Base-by-base conservation (phyloP, 35 echinoderm and acorn worm genomes). In the Holothuria glaberrima region DNA sequence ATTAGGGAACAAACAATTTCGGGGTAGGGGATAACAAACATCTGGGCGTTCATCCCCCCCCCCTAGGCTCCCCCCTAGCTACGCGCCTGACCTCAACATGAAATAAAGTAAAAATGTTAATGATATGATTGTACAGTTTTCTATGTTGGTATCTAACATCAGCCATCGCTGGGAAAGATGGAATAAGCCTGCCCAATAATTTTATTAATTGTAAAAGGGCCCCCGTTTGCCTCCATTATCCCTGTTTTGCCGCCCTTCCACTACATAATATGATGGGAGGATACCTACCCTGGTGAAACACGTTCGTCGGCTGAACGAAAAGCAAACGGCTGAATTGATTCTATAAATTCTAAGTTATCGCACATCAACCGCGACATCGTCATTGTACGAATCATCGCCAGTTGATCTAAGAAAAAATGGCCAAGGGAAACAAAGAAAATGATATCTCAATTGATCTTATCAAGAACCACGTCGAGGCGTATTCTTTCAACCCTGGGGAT, bases 321-420 rank as follows among this genome's bases (percentile, higher is more conserved):
- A 4, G 87, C 87, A 74, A 17, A 73, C 29, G 87, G 87, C 54
- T 89, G 87, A 32, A 89, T 73, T 5, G 67, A 61, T 6, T 74
- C 45, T 30, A 89, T 59, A 14, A 22, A 21, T 30, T 89, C 67
- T 20, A 89, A 9, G 29, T 34, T 89, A n/a, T 89, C 87, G 34
- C 87, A 89, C 28, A 89, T 74, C 4, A 89, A 28, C 14, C 87
- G 67, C 1, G 87, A 71, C 87, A 89, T 89, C 13, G 68, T 89
- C 68, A 89, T 89, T 72, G 48, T 58, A 74, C 87, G 56, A 74
- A 89, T 89, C 68, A 35, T 54, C 29, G 26, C 20, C 27, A 89
- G 34, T 75, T 89, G 87, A 35, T 89, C 87, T 89, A 21, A 41
- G n/a, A 12, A 31, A 26, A 52, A 67, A 12, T 31, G 36, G 30